A percentile compares a stretch with the other conserved stretches of the same genome.
These are phyloP conservation scores for Andinoacara biseriatus DNA, from an alignment of 2,113 vertebrate species.

Conservation along the genomic window DNA sequence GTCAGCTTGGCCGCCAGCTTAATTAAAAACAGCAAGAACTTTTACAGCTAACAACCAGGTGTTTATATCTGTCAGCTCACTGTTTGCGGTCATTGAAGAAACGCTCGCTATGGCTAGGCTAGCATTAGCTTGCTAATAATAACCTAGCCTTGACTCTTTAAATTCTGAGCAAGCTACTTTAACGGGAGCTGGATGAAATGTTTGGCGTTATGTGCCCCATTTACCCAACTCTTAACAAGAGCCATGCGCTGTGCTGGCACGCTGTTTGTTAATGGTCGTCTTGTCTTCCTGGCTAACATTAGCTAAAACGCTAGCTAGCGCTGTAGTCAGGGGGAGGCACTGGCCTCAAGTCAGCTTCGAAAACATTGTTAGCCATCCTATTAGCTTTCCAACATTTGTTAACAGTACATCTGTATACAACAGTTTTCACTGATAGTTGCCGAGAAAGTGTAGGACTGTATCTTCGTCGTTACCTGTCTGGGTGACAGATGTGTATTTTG, in stretches of 20 bases:
- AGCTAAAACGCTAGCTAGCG: slow-evolving; percentile 32
- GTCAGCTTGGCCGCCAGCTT: neutral
- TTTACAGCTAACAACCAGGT: neutral
- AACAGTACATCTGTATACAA: slow-evolving; percentile 9
- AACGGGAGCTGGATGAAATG: neutral
- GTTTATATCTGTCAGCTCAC: slow-evolving; percentile 44
- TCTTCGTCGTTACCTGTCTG: neutral
- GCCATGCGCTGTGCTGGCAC: slow-evolving; percentile 13
- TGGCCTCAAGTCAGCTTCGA: slow-evolving; percentile 60
- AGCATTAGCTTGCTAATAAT: slow-evolving; percentile 58
- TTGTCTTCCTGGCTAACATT: slow-evolving; percentile 29
- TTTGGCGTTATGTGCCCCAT: neutral
- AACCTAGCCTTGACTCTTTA: slow-evolving; percentile 32
- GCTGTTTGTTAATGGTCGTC: neutral
- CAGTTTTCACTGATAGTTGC: slow-evolving; percentile 41
- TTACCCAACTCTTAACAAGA: neutral
- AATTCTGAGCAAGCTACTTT: neutral
- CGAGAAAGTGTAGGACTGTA: neutral
- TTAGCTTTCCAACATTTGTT: slow-evolving; percentile 22
- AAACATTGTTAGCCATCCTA: slow-evolving; percentile 45
- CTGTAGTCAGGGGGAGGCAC: slow-evolving; percentile 30
- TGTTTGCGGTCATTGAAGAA: slow-evolving; percentile 42
- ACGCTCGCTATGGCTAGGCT: slow-evolving; percentile 53
- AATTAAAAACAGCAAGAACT: neutral
- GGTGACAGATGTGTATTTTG: slow-evolving; percentile 34